Percentiles rank a stretch among this genome's conserved stretches.
Evolutionary conservation across 2,888 invertebrate species (phyloP).

Genomic region (Caenorhabditis imperialis): DNA sequence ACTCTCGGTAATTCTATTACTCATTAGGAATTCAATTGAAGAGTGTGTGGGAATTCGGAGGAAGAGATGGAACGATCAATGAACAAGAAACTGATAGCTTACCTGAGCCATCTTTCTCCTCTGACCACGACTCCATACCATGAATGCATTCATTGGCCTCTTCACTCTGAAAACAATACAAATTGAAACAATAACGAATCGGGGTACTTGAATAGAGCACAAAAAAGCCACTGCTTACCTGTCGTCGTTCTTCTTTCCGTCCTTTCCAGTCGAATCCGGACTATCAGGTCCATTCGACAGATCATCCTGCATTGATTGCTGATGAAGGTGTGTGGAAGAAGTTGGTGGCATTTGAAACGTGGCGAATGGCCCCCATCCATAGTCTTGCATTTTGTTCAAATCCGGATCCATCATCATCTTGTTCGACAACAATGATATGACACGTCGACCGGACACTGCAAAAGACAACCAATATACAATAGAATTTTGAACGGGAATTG

Average conservation of each 20-base stretch:
- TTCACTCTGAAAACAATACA: slow-evolving; percentile 69
- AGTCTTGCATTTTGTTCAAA: slow-evolving; percentile 61
- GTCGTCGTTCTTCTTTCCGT: slow-evolving; percentile 69
- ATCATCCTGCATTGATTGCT: slow-evolving; percentile 47
- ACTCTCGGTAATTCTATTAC: slow-evolving; percentile 44
- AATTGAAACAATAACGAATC: neutral
- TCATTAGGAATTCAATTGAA: slow-evolving; percentile 42
- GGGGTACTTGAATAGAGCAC: slow-evolving; percentile 2
- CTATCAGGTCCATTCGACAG: slow-evolving; percentile 59
- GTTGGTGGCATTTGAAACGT: slow-evolving; percentile 55
- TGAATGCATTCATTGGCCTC: slow-evolving; percentile 77
- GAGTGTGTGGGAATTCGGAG: slow-evolving; percentile 48
- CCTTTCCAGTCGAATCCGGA: slow-evolving; percentile 62
- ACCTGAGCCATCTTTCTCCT: slow-evolving; percentile 77
- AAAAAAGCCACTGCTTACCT: slow-evolving; percentile 47
- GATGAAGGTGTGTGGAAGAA: slow-evolving; percentile 43
- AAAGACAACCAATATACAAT: slow-evolving; percentile 57
- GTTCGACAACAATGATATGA: slow-evolving; percentile 52
- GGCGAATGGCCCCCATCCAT: slow-evolving; percentile 49
- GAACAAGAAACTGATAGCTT: slow-evolving; percentile 26
- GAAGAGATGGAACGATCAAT: slow-evolving; percentile 12
- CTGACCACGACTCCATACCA: slow-evolving; percentile 78
- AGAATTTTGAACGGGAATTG: slow-evolving; percentile 48
- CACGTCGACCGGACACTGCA: slow-evolving; percentile 54
- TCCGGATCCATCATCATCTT: slow-evolving; percentile 65